These are phyloP conservation scores for Sapajus apella DNA, from an alignment of 2,113 vertebrate genomes.

Conservation along the genomic window DNA sequence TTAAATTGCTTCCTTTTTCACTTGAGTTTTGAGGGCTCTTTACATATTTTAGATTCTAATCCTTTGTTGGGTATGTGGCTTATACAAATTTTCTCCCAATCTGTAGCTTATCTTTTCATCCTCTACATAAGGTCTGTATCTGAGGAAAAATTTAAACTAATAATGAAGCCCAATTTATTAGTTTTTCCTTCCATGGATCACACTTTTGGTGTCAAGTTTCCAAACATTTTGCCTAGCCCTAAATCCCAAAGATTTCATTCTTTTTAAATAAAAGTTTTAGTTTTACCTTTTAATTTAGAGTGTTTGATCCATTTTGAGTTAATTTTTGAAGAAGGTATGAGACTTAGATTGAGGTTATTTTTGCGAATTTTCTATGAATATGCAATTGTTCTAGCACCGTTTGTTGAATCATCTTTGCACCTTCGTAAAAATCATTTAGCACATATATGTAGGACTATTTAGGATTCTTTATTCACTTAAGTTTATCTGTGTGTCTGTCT, in stretches of 20 bases:
- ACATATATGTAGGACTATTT: not conserved
- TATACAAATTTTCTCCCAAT: not conserved
- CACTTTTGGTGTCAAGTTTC: not conserved
- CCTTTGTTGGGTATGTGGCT: not conserved
- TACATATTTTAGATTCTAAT: not conserved
- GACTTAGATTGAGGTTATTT: not conserved
- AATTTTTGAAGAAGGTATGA: not conserved
- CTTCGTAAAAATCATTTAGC: no score
- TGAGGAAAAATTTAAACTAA: not conserved
- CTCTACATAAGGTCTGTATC: not conserved
- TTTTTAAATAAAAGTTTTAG: not conserved
- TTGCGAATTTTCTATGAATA: not conserved
- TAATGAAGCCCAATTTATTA: not conserved
- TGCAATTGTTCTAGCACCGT: not conserved
- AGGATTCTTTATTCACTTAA: not conserved
- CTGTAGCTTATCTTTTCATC: not conserved
- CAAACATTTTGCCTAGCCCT: not conserved
- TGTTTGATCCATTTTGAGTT: not conserved
- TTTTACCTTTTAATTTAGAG: not conserved
- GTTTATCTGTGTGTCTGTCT: not conserved
- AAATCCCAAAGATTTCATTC: not conserved
- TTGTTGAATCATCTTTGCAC: no score
- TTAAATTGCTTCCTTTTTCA: not conserved
- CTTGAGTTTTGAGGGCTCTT: not conserved
- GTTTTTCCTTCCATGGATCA: not conserved